Evolutionary conservation across 2,797 vertebrate genomes (phyloP).

Genomic region (Enteromius paludinosus): DNA sequence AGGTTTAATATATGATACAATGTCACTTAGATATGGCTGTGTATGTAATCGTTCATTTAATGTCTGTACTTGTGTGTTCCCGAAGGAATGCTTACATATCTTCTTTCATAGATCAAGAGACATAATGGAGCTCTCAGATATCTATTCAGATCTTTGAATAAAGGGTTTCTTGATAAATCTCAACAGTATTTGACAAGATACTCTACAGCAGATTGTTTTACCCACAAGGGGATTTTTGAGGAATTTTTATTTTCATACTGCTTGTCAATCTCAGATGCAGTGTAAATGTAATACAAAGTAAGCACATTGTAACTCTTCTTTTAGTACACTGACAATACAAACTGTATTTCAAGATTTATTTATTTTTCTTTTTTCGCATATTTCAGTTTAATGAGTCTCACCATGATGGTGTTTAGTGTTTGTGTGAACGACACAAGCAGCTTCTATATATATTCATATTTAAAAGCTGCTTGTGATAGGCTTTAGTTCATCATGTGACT

Average conservation of each 20-base stretch:
- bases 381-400: too few species aligned
- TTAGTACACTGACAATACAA: neutral
- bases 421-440: too few species aligned
- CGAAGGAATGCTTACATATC: neutral
- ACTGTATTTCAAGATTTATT: too few species aligned
- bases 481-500: too few species aligned
- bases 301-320: neutral
- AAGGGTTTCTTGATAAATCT: neutral
- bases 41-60: neutral
- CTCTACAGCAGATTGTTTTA: neutral
- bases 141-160: constrained; percentile 4
- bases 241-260: neutral
- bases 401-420: too few species aligned
- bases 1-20: neutral
- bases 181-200: neutral
- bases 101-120: neutral
- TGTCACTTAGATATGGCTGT: neutral
- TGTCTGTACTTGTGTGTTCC: neutral
- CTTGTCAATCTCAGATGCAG: neutral
- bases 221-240: neutral
- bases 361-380: too few species aligned
- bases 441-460: too few species aligned
- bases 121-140: neutral
- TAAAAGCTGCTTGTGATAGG: too few species aligned
- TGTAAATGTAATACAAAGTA: neutral